phyloP scores from a whole-genome alignment of 2,888 invertebrate species.

The Timema cristinae region DNA sequence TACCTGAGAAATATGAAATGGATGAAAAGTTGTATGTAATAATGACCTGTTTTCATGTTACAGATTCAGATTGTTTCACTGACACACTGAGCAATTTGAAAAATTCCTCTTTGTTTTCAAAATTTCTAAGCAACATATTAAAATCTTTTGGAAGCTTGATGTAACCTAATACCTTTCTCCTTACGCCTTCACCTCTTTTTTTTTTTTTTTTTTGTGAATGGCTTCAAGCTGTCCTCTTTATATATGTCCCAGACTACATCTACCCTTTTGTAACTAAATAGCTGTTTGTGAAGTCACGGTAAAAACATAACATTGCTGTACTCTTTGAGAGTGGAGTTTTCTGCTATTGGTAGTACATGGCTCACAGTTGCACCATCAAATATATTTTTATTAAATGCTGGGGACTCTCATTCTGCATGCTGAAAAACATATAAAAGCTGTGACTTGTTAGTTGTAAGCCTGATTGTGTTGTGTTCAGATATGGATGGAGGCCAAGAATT shows the following conservation, averaged over 20 bases:
- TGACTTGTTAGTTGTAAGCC: not conserved
- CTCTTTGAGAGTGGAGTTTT: not conserved
- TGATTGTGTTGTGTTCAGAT: too few species aligned
- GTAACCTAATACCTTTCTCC: not conserved
- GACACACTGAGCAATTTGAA: not conserved
- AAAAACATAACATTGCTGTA: not conserved
- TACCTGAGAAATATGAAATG: not conserved
- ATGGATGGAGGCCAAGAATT: too few species aligned
- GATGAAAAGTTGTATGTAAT: not conserved
- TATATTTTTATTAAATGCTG: not conserved
- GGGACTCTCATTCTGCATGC: too few species aligned
- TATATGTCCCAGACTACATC: not conserved
- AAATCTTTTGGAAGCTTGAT: slow-evolving; percentile 5
- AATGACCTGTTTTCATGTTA: not conserved
- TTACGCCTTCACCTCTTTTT: slow-evolving; percentile 3
- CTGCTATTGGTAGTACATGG: not conserved
- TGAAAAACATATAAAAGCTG: not conserved
- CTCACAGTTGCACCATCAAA: not conserved
- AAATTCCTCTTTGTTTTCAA: not conserved
- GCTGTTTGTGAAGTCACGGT: not conserved
- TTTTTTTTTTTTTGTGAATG: not conserved
- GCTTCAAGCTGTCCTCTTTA: too few species aligned
- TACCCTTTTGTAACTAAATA: not conserved
- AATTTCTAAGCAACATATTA: slow-evolving; percentile 4
- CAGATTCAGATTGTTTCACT: not conserved